Evolutionary conservation across 1,140 invertebrate genomes (phyloP).

Genomic region (Anthonomus grandis): DNA sequence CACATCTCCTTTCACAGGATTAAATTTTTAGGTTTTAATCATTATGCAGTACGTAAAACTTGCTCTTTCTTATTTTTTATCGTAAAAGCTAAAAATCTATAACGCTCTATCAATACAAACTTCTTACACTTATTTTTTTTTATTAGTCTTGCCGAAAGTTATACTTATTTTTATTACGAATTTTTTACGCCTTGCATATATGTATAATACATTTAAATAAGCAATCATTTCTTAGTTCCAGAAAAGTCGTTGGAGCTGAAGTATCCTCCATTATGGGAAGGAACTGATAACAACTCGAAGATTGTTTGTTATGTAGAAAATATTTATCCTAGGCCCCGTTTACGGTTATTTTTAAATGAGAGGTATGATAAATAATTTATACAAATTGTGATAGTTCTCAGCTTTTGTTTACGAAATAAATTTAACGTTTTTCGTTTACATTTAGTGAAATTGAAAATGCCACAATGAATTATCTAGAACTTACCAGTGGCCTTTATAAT

Average conservation of each 20-base stretch:
- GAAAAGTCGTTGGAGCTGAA: conserved; percentile 54
- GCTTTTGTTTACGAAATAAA: background rate
- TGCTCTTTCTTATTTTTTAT: no score
- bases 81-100: no score
- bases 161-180: no score
- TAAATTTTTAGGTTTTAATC: no score
- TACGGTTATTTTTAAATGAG: conserved; percentile 51
- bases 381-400: background rate
- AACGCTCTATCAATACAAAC: no score
- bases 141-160: no score
- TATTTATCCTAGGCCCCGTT: conserved; percentile 55
- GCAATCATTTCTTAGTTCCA: conserved; percentile 53
- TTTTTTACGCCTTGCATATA: no score
- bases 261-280: conserved; percentile 32
- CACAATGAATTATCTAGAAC: conserved; percentile 50
- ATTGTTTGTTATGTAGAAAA: conserved; percentile 55
- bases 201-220: no score
- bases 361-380: conserved; percentile 43
- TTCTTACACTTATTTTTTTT: no score
- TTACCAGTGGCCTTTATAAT: conserved; percentile 50
- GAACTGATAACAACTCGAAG: conserved; percentile 46
- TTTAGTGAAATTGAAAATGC: conserved; percentile 38
- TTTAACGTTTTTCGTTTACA: no score
- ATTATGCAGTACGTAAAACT: no score
- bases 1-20: no score